A percentile compares a stretch with the other conserved stretches of the same genome.
Evolutionary conservation across 2,113 vertebrate species (phyloP).

Genomic region (Thamnophis sirtalis): DNA sequence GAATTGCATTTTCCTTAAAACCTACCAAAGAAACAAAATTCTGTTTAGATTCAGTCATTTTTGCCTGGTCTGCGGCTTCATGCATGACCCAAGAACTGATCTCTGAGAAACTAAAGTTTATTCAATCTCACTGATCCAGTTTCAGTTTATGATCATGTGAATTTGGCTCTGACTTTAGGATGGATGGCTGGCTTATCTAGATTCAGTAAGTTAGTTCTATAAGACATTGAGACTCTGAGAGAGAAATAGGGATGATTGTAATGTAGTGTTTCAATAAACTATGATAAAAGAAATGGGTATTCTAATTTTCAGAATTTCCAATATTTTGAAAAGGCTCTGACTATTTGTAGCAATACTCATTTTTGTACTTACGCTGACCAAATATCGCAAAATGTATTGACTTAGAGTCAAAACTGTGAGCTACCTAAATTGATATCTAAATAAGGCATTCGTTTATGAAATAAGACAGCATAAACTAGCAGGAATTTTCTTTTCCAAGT

Average conservation of each 20-base stretch:
- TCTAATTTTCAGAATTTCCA: background rate
- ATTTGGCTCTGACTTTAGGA: background rate
- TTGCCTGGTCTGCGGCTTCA: background rate
- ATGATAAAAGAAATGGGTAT: background rate
- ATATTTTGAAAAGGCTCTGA: background rate
- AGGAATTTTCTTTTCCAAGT: background rate
- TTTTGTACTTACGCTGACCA: background rate
- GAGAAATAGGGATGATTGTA: background rate
- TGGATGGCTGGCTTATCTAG: background rate
- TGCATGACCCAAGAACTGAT: background rate
- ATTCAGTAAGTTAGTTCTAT: background rate
- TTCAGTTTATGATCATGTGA: background rate
- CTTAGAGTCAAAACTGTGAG: background rate
- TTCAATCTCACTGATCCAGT: background rate
- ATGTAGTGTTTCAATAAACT: background rate
- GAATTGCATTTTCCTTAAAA: constrained; percentile 10
- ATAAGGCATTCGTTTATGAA: background rate
- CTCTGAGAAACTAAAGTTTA: background rate
- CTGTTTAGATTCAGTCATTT: background rate
- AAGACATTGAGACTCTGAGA: background rate
- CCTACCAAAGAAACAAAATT: background rate
- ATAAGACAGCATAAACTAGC: background rate
- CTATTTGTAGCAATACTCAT: background rate
- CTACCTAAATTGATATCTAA: background rate
- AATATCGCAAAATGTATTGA: background rate